These are phyloP conservation scores for Saccopteryx leptura DNA, from an alignment of 2,113 vertebrate species.

Conservation along the genomic window DNA sequence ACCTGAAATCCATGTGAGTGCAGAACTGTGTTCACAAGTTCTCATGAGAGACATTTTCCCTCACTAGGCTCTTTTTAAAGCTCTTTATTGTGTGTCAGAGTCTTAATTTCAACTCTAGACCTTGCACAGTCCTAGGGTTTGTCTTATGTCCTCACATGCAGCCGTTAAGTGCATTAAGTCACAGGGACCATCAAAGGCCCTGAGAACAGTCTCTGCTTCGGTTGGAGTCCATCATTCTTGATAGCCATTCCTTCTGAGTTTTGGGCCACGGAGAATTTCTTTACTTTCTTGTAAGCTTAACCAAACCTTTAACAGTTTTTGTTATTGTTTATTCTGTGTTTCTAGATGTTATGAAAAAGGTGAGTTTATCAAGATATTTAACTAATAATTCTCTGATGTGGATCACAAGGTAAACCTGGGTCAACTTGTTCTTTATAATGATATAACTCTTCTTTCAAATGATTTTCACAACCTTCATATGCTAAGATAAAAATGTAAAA, in stretches of 20 bases:
- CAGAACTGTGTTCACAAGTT: conserved; percentile 9
- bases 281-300: not conserved
- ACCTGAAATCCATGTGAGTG: not conserved
- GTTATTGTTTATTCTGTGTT: not conserved
- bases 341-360: not conserved
- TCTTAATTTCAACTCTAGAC: not conserved
- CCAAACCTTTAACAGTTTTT: not conserved
- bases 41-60: not conserved
- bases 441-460: conserved; percentile 14
- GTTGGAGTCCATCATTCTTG: not conserved
- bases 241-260: not conserved
- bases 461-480: not conserved
- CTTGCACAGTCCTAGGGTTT: not conserved
- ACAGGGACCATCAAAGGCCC: not conserved
- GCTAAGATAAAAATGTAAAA: not conserved
- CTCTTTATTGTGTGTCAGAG: not conserved
- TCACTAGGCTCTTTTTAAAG: not conserved
- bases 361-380: not conserved
- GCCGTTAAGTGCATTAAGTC: not conserved
- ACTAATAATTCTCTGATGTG: conserved; percentile 6
- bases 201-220: not conserved
- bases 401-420: not conserved
- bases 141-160: not conserved
- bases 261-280: not conserved
- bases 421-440: not conserved